Conservation (phyloP, 1,140 invertebrate species). For the Calephelis nemesis region DNA sequence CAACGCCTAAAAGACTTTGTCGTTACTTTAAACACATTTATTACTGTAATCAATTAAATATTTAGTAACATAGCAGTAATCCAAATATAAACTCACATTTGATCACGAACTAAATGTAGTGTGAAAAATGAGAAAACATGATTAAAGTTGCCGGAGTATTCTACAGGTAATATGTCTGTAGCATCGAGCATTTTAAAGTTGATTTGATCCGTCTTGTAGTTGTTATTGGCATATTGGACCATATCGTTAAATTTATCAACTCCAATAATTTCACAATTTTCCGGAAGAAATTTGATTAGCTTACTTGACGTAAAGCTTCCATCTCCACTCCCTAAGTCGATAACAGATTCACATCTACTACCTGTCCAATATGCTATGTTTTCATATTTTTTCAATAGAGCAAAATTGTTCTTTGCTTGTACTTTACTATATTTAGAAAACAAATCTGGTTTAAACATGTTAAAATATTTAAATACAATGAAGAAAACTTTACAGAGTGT, state of each 20-base stretch:
- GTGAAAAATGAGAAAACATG: conserved; percentile 91
- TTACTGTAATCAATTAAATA: too few relatives aligned
- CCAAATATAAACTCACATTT: conserved; percentile 84
- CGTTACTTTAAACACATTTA: too few relatives aligned
- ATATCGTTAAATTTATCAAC: conserved; percentile 85
- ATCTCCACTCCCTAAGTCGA: conserved; percentile 91
- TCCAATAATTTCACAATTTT: too few relatives aligned
- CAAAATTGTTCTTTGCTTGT: too few relatives aligned
- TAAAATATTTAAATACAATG: too few relatives aligned
- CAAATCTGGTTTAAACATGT: too few relatives aligned
- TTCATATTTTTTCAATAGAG: too few relatives aligned
- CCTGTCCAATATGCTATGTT: too few relatives aligned
- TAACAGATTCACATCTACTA: conserved; percentile 77
- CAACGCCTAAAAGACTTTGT: too few relatives aligned
- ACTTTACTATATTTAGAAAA: too few relatives aligned
- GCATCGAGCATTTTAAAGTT: conserved; percentile 85
- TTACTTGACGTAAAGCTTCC: conserved; percentile 86
- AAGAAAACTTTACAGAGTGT: too few relatives aligned
- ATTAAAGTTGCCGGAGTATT: conserved; percentile 80
- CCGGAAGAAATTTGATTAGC: conserved; percentile 82
- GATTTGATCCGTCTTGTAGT: conserved; percentile 72
- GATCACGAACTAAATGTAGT: conserved; percentile 89
- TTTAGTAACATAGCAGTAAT: too few relatives aligned
- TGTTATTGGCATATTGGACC: conserved; percentile 83
- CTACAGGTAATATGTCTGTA: conserved; percentile 72